These are phyloP conservation scores for Phymanthus crucifer DNA, from an alignment of 92 coral and sea anemone genomes.

Conservation along the genomic window DNA sequence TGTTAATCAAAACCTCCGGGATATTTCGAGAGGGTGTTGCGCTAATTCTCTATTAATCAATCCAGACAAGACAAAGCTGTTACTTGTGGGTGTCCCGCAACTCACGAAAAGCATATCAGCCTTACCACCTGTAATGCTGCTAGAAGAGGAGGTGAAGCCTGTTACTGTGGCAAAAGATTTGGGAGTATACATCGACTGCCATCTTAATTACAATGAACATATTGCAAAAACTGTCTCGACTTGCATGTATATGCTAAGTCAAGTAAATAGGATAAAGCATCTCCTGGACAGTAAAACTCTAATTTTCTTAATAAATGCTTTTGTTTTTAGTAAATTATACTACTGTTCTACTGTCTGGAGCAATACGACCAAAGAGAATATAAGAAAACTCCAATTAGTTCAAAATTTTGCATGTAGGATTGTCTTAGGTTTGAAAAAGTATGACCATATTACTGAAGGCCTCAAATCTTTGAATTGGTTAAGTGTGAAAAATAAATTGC, in stretches of 20 bases:
- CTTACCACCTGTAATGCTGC: conserved; percentile 11
- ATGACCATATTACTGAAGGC: conserved; percentile 37
- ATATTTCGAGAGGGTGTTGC: conserved; percentile 36
- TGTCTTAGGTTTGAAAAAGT: too few species aligned
- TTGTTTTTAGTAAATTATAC: conserved; percentile 21
- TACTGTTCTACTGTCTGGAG: conserved; percentile 47
- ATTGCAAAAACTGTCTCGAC: not conserved
- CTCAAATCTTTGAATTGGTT: conserved; percentile 34
- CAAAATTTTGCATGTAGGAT: too few species aligned
- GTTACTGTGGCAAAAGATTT: not conserved
- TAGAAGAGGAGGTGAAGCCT: conserved; percentile 20
- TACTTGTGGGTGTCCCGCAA: conserved; percentile 39
- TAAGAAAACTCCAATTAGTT: conserved; percentile 37
- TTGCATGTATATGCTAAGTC: conserved; percentile 37
- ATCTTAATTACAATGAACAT: not conserved
- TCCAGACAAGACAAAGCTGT: conserved; percentile 44
- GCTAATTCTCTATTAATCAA: conserved; percentile 33
- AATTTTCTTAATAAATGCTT: conserved; percentile 12
- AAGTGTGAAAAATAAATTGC: conserved; percentile 22
- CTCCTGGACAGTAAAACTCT: conserved; percentile 32
- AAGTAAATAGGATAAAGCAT: conserved; percentile 54
- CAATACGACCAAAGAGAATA: conserved; percentile 26
- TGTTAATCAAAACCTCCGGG: conserved; percentile 24
- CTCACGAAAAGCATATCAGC: not conserved
- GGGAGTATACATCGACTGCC: conserved; percentile 31